Evolutionary conservation across 2,113 vertebrate genomes (phyloP).

Genomic region (Eolophus roseicapilla): DNA sequence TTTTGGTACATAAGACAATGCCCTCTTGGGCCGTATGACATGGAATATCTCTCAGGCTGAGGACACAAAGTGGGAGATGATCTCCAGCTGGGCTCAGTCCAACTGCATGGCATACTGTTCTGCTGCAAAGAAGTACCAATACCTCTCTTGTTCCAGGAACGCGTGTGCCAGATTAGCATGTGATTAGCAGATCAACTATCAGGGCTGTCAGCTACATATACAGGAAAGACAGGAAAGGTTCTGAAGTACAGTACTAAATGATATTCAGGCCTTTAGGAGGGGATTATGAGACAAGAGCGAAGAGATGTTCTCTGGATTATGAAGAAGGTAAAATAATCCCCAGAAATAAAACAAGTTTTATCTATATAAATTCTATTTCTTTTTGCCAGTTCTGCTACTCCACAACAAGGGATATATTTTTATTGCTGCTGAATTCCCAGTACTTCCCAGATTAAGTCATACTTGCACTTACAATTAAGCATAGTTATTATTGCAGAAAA

Average conservation of each 20-base stretch:
- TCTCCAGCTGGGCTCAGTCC: background rate
- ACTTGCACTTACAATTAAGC: background rate
- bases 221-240: background rate
- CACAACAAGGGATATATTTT: background rate
- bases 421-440: background rate
- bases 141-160: background rate
- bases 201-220: background rate
- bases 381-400: background rate
- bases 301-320: background rate
- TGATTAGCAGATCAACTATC: background rate
- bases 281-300: background rate
- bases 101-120: background rate
- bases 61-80: background rate
- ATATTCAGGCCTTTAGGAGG: background rate
- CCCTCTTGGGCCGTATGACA: background rate
- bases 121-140: background rate
- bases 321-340: background rate
- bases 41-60: background rate
- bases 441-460: background rate
- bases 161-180: background rate
- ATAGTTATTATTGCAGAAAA: background rate
- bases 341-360: background rate
- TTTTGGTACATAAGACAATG: background rate
- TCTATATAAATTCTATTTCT: background rate
- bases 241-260: fast-evolving